Conservation (phyloP, 2,113 vertebrate species). For the Girardinichthys multiradiatus region DNA sequence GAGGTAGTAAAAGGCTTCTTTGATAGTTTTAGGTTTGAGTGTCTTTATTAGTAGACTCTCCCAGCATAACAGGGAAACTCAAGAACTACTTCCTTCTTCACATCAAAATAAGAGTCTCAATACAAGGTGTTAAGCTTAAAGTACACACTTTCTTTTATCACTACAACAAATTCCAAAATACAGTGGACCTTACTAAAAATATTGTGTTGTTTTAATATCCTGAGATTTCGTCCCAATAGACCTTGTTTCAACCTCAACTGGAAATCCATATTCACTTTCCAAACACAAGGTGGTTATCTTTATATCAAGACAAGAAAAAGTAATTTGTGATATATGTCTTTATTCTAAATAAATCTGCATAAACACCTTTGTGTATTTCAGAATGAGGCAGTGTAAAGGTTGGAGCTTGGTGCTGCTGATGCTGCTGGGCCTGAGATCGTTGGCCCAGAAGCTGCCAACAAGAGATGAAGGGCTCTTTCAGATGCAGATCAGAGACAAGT, state of each 20-base stretch:
- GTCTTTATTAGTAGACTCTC: not conserved
- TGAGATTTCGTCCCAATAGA: too few relatives aligned
- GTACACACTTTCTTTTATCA: too few relatives aligned
- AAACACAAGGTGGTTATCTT: not conserved
- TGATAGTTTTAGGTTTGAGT: not conserved
- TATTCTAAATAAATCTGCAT: not conserved
- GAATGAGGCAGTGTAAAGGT: conserved; percentile 84
- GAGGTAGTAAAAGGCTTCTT: not conserved
- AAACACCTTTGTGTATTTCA: conserved; percentile 62
- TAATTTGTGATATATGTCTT: not conserved
- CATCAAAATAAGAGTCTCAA: too few relatives aligned
- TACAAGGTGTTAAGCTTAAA: too few relatives aligned
- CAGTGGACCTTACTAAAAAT: too few relatives aligned
- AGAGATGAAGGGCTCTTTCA: conserved; percentile 97
- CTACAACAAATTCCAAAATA: too few relatives aligned
- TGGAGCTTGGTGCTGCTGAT: conserved; percentile 75
- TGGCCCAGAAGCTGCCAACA: conserved; percentile 93
- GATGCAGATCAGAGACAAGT: conserved; percentile 95
- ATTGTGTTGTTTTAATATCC: too few relatives aligned
- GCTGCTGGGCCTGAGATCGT: conserved; percentile 75
- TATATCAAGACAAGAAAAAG: not conserved
- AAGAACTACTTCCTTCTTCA: not conserved
- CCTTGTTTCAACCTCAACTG: too few relatives aligned
- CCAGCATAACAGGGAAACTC: not conserved
- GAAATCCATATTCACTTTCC: too few relatives aligned